Evolutionary conservation across 2,113 vertebrate species (phyloP).

Genomic region (Myrmophylax atrothorax): DNA sequence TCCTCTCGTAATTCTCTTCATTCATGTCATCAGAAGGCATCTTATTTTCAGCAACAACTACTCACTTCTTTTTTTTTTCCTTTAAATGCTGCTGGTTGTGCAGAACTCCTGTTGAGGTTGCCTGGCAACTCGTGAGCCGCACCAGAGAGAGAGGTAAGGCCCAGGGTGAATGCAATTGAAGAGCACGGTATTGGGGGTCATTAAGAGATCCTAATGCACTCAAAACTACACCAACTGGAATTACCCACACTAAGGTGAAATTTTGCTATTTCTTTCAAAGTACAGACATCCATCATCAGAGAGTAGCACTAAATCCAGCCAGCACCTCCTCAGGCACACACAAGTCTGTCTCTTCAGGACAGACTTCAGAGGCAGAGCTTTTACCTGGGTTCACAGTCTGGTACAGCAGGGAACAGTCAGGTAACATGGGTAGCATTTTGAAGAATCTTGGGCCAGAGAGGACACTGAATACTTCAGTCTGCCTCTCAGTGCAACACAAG

Average conservation of each 20-base stretch:
- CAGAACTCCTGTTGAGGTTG: slow-evolving; percentile 55
- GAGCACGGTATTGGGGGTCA: slow-evolving; percentile 29
- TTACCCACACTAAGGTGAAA: not conserved
- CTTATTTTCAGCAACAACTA: slow-evolving; percentile 59
- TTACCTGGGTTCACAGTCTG: not conserved
- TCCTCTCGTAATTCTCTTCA: not conserved
- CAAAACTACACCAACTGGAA: not conserved
- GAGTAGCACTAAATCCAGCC: not conserved
- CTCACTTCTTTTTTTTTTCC: not conserved
- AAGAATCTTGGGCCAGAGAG: not conserved
- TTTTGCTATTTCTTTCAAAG: not conserved
- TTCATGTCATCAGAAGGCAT: slow-evolving; percentile 55
- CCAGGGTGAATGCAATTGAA: slow-evolving; percentile 52
- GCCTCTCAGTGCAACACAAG: not conserved
- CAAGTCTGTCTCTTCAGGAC: not conserved
- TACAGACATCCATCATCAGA: not conserved
- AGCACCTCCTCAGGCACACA: not conserved
- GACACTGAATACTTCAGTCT: not conserved
- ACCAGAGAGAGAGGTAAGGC: slow-evolving; percentile 38
- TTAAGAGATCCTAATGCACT: slow-evolving; percentile 11
- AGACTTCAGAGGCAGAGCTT: not conserved
- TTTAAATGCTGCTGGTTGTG: slow-evolving; percentile 25
- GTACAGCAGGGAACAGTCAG: not conserved
- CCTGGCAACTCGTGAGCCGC: slow-evolving; percentile 34
- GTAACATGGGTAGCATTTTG: not conserved